phyloP scores from a whole-genome alignment of 2,113 vertebrate species.

The Nestor notabilis region DNA sequence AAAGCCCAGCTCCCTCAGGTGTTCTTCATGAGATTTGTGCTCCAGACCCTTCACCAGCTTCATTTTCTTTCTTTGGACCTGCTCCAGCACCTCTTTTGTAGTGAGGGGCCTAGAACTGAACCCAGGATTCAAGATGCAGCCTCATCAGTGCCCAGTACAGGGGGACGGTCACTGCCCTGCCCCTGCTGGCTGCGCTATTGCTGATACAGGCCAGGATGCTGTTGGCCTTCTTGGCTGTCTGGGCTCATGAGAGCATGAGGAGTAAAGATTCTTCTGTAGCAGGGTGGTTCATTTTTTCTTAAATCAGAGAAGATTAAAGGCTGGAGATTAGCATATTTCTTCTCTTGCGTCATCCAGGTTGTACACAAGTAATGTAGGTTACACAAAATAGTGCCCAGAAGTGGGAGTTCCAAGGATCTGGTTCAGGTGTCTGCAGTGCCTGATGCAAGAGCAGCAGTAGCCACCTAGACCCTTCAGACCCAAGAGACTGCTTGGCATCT shows the following conservation, averaged over 20 bases:
- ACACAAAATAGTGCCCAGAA: neutral
- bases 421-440: neutral
- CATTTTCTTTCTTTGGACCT: neutral
- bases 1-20: neutral
- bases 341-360: neutral
- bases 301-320: neutral
- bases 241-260: fast-evolving
- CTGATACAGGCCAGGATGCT: neutral
- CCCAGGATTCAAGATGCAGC: fast-evolving
- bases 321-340: neutral
- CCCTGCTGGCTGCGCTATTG: neutral
- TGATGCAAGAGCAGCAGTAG: fast-evolving
- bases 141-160: too few relatives aligned
- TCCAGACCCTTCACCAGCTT: neutral
- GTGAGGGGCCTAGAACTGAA: neutral
- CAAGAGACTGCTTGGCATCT: neutral
- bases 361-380: fast-evolving
- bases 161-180: neutral
- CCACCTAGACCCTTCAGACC: neutral
- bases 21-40: neutral
- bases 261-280: neutral
- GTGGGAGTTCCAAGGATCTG: neutral
- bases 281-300: neutral
- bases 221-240: neutral
- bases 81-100: neutral